Base-by-base conservation (phyloP, 2,113 vertebrate species). In the Syngnathoides biaculeatus region DNA sequence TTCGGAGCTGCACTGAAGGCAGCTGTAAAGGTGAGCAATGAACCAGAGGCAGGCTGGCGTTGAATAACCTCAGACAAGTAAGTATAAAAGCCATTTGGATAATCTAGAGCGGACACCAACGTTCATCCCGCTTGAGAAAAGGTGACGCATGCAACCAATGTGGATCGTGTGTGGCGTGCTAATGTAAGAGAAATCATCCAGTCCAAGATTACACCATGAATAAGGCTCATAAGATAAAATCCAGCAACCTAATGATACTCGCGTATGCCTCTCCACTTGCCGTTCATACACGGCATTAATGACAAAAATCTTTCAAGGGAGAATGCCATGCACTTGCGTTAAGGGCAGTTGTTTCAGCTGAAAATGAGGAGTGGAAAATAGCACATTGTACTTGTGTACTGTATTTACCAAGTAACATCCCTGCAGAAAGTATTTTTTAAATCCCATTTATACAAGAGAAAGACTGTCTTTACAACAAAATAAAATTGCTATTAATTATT, bases 131-230 rank as follows among this genome's bases (percentile, higher is more conserved):
- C 24, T 12, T 2, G 26, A 57, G 14, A 61, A 61, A 22, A 42
- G n/a, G 11, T 11, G 14, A 13, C n/a, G 4, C 8, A 39, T 60
- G 59, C 38, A 17, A 75, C 70, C 82, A 58, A 77, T 8, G 9
- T 59, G 82, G 70, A 78, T 64, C 78, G 82, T 83, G 75, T 78
- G 68, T 39, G 69, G 71, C 61, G 74, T 55, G 58, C 53, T 64
- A 43, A 69, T 63, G 38, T 35, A 61, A 42, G 55, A 62, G 24
- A 58, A 68, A 45, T 67, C 9, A 3, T 76, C 70, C 42, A 15
- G 53, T 79, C 13, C 79, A 89, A 88, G 84, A 83, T 77, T 80
- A 72, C 30, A 59, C 66, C 62, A 79, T 72, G 38, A 64, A 38
- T 65, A 71, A 64, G 69, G 65, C 76, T 72, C 61, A 55, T 42